Evolutionary conservation across 2,888 invertebrate species (phyloP).

Genomic region (Erebia palarica): DNA sequence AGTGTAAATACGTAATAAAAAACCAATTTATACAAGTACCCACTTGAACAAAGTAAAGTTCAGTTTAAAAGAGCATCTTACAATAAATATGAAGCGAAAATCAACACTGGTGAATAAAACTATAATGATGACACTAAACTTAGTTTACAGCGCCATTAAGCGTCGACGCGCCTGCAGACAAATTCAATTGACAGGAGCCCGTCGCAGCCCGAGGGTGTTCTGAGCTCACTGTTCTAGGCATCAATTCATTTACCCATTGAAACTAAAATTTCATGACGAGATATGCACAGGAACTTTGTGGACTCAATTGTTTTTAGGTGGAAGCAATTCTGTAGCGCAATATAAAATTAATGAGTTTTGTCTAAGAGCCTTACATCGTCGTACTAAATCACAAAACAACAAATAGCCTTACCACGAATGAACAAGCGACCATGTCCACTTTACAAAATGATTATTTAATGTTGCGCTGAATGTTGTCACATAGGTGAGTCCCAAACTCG

Average conservation of each 20-base stretch:
- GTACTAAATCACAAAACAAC: slow-evolving; percentile 30
- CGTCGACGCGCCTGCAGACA: slow-evolving; percentile 77
- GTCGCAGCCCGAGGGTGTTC: slow-evolving; percentile 69
- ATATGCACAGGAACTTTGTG: not conserved
- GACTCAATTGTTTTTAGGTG: not conserved
- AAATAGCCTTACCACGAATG: slow-evolving; percentile 29
- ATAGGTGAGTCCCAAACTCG: slow-evolving; percentile 63
- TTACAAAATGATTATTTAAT: slow-evolving; percentile 42
- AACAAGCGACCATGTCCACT: slow-evolving; percentile 32
- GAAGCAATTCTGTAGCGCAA: not conserved
- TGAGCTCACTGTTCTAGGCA: slow-evolving; percentile 68
- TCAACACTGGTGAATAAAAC: slow-evolving; percentile 7
- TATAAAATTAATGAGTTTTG: not conserved
- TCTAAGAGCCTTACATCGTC: not conserved
- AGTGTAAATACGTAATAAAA: too few species aligned
- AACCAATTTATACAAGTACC: not conserved
- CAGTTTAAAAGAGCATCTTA: too few species aligned
- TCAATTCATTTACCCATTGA: slow-evolving; percentile 75
- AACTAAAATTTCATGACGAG: slow-evolving; percentile 58
- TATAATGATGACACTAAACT: slow-evolving; percentile 69
- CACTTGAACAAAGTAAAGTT: too few species aligned
- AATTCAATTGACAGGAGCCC: slow-evolving; percentile 79
- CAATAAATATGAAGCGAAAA: not conserved
- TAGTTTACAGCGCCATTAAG: slow-evolving; percentile 78
- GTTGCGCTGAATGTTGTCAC: slow-evolving; percentile 50